These are phyloP conservation scores for Dermolepida albohirtum DNA, from an alignment of 2,888 invertebrate species.

Conservation along the genomic window DNA sequence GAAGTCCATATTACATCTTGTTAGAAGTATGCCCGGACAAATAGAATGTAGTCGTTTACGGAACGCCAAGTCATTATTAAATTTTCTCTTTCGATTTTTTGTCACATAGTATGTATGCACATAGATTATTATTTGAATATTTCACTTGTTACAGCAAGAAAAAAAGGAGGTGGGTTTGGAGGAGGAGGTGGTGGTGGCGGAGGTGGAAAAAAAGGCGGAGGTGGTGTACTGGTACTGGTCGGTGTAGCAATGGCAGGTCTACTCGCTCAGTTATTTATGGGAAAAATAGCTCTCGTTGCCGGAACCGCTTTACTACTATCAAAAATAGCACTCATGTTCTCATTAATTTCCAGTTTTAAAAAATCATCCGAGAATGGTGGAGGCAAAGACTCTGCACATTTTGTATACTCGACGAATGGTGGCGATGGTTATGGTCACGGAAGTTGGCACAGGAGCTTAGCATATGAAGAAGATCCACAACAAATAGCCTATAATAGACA, in stretches of 20 bases:
- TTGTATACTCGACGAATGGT: slow-evolving; percentile 68
- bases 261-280: slow-evolving; percentile 75
- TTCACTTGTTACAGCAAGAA: slow-evolving; percentile 34
- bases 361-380: slow-evolving; percentile 69
- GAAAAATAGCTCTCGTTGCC: slow-evolving; percentile 76
- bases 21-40: no score
- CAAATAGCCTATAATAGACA: slow-evolving; percentile 28
- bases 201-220: slow-evolving; percentile 55
- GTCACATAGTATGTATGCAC: no score
- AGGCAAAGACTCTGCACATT: slow-evolving; percentile 59
- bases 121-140: slow-evolving; percentile 31
- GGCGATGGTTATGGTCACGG: slow-evolving; percentile 59
- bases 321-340: slow-evolving; percentile 73
- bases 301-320: slow-evolving; percentile 76
- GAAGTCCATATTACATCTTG: no score
- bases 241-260: slow-evolving; percentile 73
- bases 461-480: slow-evolving; percentile 36
- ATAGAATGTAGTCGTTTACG: no score
- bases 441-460: slow-evolving; percentile 53
- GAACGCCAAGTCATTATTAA: no score
- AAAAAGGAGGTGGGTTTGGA: slow-evolving; percentile 22
- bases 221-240: slow-evolving; percentile 69
- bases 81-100: no score
- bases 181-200: slow-evolving; percentile 51
- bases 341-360: slow-evolving; percentile 74